These are phyloP conservation scores for Fistularia tabacaria DNA, from an alignment of 2,797 vertebrate species.

Conservation along the genomic window DNA sequence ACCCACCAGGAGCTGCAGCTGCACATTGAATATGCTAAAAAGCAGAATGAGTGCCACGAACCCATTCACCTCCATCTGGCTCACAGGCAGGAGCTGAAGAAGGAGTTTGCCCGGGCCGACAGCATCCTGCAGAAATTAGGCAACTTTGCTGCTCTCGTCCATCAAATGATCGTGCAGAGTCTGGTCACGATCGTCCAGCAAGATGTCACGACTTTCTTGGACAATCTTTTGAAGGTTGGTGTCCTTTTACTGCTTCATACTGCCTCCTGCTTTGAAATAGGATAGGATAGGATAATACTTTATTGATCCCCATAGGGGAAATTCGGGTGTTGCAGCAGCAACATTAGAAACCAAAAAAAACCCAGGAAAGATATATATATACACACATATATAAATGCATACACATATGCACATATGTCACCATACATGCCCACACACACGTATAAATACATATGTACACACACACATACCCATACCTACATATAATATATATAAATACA, in stretches of 20 bases:
- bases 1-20: constrained; percentile 66
- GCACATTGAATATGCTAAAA: constrained; percentile 50
- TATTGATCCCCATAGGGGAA: too few species aligned
- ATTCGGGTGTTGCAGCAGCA: too few species aligned
- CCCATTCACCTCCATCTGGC: constrained; percentile 61
- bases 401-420: too few species aligned
- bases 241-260: neutral
- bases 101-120: constrained; percentile 52
- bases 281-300: too few species aligned
- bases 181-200: constrained; percentile 63
- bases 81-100: constrained; percentile 49
- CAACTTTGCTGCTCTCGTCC: constrained; percentile 69
- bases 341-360: too few species aligned
- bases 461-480: too few species aligned
- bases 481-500: too few species aligned
- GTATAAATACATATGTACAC: too few species aligned
- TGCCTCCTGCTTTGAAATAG: too few species aligned
- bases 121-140: constrained; percentile 66
- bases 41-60: constrained; percentile 23
- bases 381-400: too few species aligned
- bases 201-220: constrained; percentile 67
- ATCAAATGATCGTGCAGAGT: constrained; percentile 76
- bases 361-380: too few species aligned
- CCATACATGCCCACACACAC: too few species aligned
- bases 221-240: constrained; percentile 71